Evolutionary conservation across 2,888 invertebrate species (phyloP).

Genomic region (Argynnis bischoffii): DNA sequence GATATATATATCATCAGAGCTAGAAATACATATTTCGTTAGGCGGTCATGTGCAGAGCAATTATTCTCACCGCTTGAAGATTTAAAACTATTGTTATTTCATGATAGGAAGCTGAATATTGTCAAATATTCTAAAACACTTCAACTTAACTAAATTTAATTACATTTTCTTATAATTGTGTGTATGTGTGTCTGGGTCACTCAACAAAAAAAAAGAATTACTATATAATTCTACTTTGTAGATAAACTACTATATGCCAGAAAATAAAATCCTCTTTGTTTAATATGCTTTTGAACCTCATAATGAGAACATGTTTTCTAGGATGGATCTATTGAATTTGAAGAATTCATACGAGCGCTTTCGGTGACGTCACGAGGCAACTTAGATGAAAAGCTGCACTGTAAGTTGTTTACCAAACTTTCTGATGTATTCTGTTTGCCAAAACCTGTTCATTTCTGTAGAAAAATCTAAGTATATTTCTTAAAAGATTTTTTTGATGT

Average conservation of each 20-base stretch:
- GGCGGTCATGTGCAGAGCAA: not conserved
- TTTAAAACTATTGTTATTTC: not conserved
- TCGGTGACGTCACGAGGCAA: conserved; percentile 99
- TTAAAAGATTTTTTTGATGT: too few species aligned
- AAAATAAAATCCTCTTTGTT: too few species aligned
- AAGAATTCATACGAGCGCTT: conserved; percentile 98
- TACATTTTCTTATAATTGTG: too few species aligned
- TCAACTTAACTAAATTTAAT: too few species aligned
- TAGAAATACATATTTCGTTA: conserved; percentile 4
- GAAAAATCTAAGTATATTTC: not conserved
- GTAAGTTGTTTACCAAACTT: conserved; percentile 83
- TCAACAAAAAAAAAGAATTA: too few species aligned
- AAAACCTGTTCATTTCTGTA: conserved; percentile 2
- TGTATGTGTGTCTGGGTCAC: too few species aligned
- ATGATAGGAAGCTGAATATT: too few species aligned
- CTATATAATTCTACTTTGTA: too few species aligned
- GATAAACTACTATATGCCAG: too few species aligned
- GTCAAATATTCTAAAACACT: too few species aligned
- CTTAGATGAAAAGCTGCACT: conserved; percentile 98
- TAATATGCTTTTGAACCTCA: too few species aligned
- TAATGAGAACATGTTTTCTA: conserved; percentile 64
- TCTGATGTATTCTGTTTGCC: not conserved
- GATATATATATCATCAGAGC: not conserved
- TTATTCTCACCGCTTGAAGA: not conserved
- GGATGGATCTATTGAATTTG: conserved; percentile 99